phyloP scores from a whole-genome alignment of 2,888 invertebrate genomes.

The Siphlonurus alternatus region DNA sequence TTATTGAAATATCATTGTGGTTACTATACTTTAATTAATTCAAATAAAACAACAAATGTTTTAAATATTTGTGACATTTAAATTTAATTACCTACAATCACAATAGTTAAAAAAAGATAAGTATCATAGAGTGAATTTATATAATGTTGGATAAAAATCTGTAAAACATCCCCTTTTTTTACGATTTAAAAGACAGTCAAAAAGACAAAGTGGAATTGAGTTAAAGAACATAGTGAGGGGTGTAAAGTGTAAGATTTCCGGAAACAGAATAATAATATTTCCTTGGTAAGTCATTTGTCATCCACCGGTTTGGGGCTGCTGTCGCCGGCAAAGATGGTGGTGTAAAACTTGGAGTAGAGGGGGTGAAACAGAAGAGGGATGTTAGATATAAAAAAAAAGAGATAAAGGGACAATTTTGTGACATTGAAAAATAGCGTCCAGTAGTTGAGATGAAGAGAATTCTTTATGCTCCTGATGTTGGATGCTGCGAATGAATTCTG shows the following conservation, averaged over 20 bases:
- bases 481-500: too few relatives aligned
- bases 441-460: neutral
- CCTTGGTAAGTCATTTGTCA: neutral
- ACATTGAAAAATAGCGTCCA: neutral
- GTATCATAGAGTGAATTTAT: too few relatives aligned
- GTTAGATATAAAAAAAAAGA: neutral
- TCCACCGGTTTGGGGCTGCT: neutral
- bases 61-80: too few relatives aligned
- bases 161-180: neutral
- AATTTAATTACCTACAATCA: too few relatives aligned
- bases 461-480: too few relatives aligned
- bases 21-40: too few relatives aligned
- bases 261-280: neutral
- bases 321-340: neutral
- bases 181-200: neutral
- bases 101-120: too few relatives aligned
- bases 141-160: neutral
- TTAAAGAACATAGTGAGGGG: neutral
- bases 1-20: too few relatives aligned
- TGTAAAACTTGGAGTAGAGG: neutral
- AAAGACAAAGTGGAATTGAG: neutral
- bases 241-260: neutral
- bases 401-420: neutral
- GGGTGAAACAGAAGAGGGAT: too few relatives aligned
- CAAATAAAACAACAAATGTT: too few relatives aligned